Conservation (phyloP, 2,888 invertebrate genomes). For the Oxyteleia sp. region DNA sequence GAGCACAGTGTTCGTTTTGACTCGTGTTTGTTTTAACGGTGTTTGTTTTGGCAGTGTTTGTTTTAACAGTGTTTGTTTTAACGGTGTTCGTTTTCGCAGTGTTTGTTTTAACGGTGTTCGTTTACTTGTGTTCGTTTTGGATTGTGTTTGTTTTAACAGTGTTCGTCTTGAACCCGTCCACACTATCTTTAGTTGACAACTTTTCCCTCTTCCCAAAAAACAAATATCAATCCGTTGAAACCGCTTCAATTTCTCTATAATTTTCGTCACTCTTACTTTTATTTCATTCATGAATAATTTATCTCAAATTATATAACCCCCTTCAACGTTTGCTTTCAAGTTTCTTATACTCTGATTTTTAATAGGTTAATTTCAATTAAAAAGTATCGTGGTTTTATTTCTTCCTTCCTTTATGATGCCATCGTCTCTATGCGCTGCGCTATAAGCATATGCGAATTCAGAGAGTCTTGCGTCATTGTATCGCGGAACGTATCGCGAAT, state of each 20-base stretch:
- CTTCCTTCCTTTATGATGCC: slow-evolving; percentile 54
- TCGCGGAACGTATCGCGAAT: slow-evolving; percentile 69
- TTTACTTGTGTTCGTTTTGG: no score
- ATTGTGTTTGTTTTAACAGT: no score
- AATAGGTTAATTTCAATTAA: slow-evolving; percentile 45
- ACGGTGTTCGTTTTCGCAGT: no score
- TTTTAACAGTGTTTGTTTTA: no score
- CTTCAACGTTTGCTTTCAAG: slow-evolving; percentile 1
- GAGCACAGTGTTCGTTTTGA: no score
- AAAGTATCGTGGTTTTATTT: slow-evolving; percentile 43
- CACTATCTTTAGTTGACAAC: slow-evolving; percentile 6
- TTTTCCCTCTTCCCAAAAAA: background rate
- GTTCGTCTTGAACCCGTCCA: no score
- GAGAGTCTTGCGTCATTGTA: slow-evolving; percentile 70
- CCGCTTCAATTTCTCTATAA: slow-evolving; percentile 26
- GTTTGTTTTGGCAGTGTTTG: no score
- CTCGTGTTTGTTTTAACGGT: no score
- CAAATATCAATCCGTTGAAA: slow-evolving; percentile 1
- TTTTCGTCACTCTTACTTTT: slow-evolving; percentile 42
- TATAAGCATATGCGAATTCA: slow-evolving; percentile 65
- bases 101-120: no score
- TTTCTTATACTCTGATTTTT: slow-evolving; percentile 55
- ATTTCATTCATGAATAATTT: slow-evolving; percentile 49
- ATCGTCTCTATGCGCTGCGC: slow-evolving; percentile 3
- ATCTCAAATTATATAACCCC: slow-evolving; percentile 35